Evolutionary conservation across 2,888 invertebrate species (phyloP).

Genomic region (Cheilosia variabilis): DNA sequence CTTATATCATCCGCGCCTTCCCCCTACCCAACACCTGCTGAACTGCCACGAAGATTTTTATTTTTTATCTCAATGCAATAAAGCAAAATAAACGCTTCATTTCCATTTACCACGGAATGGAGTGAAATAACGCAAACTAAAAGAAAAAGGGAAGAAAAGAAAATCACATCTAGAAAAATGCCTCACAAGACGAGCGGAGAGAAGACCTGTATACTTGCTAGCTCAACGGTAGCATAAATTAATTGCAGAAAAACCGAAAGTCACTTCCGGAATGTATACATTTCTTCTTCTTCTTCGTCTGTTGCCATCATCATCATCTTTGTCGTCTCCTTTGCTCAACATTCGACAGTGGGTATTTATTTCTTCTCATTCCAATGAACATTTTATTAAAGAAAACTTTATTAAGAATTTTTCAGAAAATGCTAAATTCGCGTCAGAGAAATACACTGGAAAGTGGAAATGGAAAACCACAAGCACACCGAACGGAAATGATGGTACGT

Average conservation of each 20-base stretch:
- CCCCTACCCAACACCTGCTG: conserved; percentile 59
- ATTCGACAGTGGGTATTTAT: conserved; percentile 41
- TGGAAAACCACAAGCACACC: conserved; percentile 42
- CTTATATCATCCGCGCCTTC: background rate
- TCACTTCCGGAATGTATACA: conserved; percentile 80
- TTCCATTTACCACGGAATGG: conserved; percentile 81
- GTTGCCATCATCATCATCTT: conserved; percentile 30
- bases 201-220: conserved; percentile 61
- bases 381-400: conserved; percentile 42
- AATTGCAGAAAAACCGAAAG: conserved; percentile 81
- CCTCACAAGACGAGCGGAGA: conserved; percentile 35
- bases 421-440: conserved; percentile 64
- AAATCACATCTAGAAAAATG: conserved; percentile 77
- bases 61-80: conserved; percentile 79
- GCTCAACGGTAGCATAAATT: conserved; percentile 78
- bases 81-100: conserved; percentile 82
- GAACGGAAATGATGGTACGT: conserved; percentile 54
- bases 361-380: conserved; percentile 3
- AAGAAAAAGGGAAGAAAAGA: conserved; percentile 48
- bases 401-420: conserved; percentile 55
- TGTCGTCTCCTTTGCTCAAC: conserved; percentile 23
- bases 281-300: conserved; percentile 63
- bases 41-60: conserved; percentile 69
- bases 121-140: conserved; percentile 29
- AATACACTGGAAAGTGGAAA: conserved; percentile 3